A percentile compares a stretch with the other conserved stretches of the same genome.
Conservation (phyloP, 2,888 invertebrate genomes). For the Diadromus collaris region DNA sequence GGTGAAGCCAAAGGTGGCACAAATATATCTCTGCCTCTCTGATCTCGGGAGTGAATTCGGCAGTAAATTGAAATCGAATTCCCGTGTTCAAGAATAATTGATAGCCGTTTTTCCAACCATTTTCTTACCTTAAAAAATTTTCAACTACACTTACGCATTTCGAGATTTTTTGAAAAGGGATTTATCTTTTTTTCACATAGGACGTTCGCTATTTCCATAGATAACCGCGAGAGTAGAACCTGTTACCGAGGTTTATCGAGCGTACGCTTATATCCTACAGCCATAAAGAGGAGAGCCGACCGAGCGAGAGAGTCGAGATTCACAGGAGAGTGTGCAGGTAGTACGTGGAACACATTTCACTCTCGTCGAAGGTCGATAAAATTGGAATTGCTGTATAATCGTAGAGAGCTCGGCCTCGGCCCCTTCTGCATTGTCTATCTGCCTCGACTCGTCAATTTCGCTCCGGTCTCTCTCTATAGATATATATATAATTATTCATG, state of each 20-base stretch:
- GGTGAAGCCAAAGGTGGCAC: background rate
- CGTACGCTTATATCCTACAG: background rate
- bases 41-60: constrained; percentile 10
- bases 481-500: background rate
- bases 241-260: constrained; percentile 43
- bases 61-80: constrained; percentile 18
- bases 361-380: constrained; percentile 33
- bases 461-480: background rate
- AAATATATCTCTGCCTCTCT: background rate
- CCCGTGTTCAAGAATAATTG: background rate
- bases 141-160: background rate
- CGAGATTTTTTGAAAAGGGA: too few species aligned
- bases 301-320: background rate
- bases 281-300: background rate
- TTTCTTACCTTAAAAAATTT: background rate
- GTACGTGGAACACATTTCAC: background rate
- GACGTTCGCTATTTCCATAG: constrained; percentile 23
- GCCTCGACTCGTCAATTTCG: constrained; percentile 12
- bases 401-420: constrained; percentile 18
- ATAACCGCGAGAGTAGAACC: constrained; percentile 27
- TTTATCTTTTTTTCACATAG: background rate
- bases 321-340: background rate
- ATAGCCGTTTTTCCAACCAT: too few species aligned
- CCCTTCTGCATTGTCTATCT: constrained; percentile 16
- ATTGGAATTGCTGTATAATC: constrained; percentile 36